phyloP scores from a whole-genome alignment of 2,888 invertebrate species.

The Sphaeridia pumilis region DNA sequence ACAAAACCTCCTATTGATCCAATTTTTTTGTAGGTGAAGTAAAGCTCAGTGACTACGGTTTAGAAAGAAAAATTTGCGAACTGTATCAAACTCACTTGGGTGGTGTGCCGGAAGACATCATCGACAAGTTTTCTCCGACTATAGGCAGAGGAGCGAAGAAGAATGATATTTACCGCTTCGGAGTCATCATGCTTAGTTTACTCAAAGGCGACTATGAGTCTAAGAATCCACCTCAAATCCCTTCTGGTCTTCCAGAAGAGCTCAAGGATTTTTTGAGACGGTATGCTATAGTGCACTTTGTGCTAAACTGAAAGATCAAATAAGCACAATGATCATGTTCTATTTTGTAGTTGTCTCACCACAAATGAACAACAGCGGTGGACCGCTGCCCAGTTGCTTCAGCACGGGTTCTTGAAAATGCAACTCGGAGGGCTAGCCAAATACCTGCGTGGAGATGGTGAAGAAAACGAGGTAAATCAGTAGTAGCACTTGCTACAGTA shows the following conservation, averaged over 20 bases:
- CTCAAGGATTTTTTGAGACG: slow-evolving; percentile 61
- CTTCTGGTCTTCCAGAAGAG: slow-evolving; percentile 47
- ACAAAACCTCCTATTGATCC: too few species aligned
- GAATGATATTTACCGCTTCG: slow-evolving; percentile 61
- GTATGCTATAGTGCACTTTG: slow-evolving; percentile 40
- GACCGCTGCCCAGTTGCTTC: slow-evolving; percentile 61
- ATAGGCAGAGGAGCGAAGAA: slow-evolving; percentile 50
- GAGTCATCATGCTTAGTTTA: slow-evolving; percentile 55
- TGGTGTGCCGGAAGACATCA: slow-evolving; percentile 9
- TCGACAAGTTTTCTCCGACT: slow-evolving; percentile 41
- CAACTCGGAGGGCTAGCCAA: slow-evolving; percentile 31
- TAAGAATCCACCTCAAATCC: slow-evolving; percentile 48
- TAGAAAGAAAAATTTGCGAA: slow-evolving; percentile 56
- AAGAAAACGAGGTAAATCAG: not conserved
- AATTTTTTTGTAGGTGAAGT: slow-evolving; percentile 42
- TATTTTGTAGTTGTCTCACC: slow-evolving; percentile 50
- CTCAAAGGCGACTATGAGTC: slow-evolving; percentile 46
- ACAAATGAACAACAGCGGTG: slow-evolving; percentile 59
- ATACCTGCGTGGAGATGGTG: not conserved
- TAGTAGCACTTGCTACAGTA: too few species aligned
- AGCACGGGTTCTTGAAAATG: slow-evolving; percentile 58
- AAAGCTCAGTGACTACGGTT: slow-evolving; percentile 55
- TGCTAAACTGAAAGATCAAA: not conserved
- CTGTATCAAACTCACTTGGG: slow-evolving; percentile 38
- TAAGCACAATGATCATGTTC: too few species aligned